Base-by-base conservation (phyloP, 2,888 invertebrate genomes). In the Heliconius charithonia region DNA sequence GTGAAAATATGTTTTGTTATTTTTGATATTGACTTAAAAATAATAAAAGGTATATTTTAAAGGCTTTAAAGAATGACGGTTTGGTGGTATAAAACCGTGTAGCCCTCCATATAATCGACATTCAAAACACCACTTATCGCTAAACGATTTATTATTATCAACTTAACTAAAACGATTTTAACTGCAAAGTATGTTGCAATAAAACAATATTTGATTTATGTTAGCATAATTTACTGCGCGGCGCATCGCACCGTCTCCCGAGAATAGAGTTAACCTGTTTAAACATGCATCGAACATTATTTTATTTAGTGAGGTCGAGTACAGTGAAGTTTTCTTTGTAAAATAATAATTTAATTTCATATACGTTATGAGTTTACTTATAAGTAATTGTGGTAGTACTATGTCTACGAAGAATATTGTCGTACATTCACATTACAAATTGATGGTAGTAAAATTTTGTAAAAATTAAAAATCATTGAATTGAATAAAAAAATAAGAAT, bases 281-380 rank as follows among this genome's bases (percentile, higher is more conserved):
- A 83, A 86, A 86, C 86, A 85, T 86, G 86, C 85, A 86, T 85
- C 81, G 79, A 79, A 85, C 82, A 84, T 81, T 85, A 85, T 84
- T 86, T 85, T 82, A 82, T 82, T 84, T 82, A 83, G n/a, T n/a
- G 69, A 62, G 84, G 85, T 82, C 85, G 86, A 83, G 81, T 83
- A 86, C 83, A 85, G 83, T 84, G 75, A 66, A 83, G 85, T 56
- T 32, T 86, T 86, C 87, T 88, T 87, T 85, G 86, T 85, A 84
- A 85, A 83, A 85, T 37, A n/a, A 32, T 16, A 32, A 59, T 59
- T 59, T 59, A 22, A n/a, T 22, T 37, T 41, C 32, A 16, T 72
- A 37, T 32, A 69, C 41, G 25, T 19, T 12, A 25, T 25, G n/a
- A 3, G n/a, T 37, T 67, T 67, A 22, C 13, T 1, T 37, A 37